Conservation (phyloP, 1,140 invertebrate species). For the Cherax quadricarinatus region DNA sequence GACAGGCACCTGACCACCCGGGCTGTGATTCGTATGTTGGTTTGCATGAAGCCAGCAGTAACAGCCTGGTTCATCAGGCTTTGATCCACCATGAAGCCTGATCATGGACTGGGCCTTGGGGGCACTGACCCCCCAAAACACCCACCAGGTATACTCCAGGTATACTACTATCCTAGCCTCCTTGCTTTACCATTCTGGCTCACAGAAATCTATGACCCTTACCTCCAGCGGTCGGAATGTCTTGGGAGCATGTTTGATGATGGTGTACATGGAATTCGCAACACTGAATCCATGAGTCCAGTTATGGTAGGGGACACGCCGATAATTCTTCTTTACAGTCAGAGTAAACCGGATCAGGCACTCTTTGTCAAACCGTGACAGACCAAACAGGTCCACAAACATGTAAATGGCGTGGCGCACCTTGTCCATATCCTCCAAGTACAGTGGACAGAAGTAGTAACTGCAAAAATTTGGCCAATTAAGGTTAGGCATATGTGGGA, state of each 20-base stretch:
- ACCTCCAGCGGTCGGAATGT: constrained; percentile 82
- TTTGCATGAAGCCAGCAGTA: too few relatives aligned
- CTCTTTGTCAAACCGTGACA: constrained; percentile 81
- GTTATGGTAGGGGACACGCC: constrained; percentile 89
- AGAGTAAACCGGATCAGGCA: constrained; percentile 85
- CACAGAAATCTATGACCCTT: constrained; percentile 38
- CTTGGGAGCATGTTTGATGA: constrained; percentile 82
- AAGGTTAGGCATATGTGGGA: constrained; percentile 58
- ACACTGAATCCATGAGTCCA: constrained; percentile 92
- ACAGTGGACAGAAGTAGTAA: constrained; percentile 86
- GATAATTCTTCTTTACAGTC: constrained; percentile 90
- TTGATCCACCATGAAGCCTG: too few relatives aligned
- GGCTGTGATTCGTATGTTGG: too few relatives aligned
- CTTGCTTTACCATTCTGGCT: too few relatives aligned
- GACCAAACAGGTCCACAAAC: constrained; percentile 86
- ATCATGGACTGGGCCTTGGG: too few relatives aligned
- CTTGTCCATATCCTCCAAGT: constrained; percentile 83
- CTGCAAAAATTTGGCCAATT: constrained; percentile 75
- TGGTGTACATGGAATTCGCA: constrained; percentile 88
- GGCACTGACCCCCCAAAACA: too few relatives aligned
- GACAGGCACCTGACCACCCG: too few relatives aligned
- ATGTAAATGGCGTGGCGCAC: constrained; percentile 85
- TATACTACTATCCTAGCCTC: too few relatives aligned
- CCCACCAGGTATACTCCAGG: too few relatives aligned
- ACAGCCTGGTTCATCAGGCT: too few relatives aligned